Conservation (phyloP, 2,888 invertebrate species). For the Hypomecis atomaria region DNA sequence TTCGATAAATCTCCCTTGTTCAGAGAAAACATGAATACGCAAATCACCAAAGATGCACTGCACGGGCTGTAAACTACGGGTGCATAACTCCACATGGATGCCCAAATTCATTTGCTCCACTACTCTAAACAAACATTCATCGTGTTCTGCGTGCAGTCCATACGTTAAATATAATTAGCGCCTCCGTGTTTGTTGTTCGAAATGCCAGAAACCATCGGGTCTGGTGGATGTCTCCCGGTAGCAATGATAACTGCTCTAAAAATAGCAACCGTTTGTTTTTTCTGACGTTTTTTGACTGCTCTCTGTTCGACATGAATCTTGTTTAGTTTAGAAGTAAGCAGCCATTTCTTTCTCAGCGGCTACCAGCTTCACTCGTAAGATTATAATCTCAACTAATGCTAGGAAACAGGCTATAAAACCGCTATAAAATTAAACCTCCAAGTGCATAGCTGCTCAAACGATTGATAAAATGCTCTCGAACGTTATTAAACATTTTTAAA, state of each 20-base stretch:
- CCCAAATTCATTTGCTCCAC: conserved; percentile 28
- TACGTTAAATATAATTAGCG: conserved; percentile 58
- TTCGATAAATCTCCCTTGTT: conserved; percentile 13
- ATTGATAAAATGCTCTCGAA: conserved; percentile 21
- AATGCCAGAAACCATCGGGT: conserved; percentile 53
- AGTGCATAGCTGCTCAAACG: conserved; percentile 12
- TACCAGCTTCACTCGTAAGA: conserved; percentile 7
- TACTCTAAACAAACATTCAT: conserved; percentile 42
- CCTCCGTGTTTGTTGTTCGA: conserved; percentile 63
- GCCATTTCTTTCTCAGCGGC: neutral
- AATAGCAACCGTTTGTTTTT: conserved; percentile 29
- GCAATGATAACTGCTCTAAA: conserved; percentile 42
- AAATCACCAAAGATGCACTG: conserved; percentile 15
- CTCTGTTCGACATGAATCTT: conserved; percentile 4
- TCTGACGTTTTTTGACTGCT: conserved; percentile 26
- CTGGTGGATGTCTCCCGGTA: conserved; percentile 61
- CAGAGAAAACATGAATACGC: conserved; percentile 12
- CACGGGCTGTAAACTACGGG: conserved; percentile 9
- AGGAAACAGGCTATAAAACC: conserved; percentile 15
- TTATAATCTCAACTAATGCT: conserved; percentile 13
- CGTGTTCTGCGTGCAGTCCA: conserved; percentile 37
- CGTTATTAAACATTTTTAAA: conserved; percentile 17
- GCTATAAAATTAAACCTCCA: conserved; percentile 21
- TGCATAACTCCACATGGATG: conserved; percentile 16
- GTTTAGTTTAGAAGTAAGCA: conserved; percentile 8